Conservation (phyloP, 2,113 vertebrate genomes). For the Phrynosoma blainvillii region DNA sequence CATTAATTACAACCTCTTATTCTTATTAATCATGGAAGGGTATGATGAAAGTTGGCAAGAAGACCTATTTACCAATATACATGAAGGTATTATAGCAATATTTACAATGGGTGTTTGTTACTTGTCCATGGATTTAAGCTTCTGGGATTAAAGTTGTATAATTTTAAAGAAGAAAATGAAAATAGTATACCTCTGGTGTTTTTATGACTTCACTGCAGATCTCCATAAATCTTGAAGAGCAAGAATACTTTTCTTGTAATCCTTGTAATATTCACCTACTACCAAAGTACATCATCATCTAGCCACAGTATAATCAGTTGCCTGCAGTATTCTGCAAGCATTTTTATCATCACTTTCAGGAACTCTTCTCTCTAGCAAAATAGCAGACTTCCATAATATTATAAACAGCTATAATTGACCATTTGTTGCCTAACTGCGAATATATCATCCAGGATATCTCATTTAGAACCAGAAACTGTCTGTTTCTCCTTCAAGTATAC, state of each 20-base stretch:
- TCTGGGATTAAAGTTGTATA: neutral
- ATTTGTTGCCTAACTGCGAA: constrained; percentile 14
- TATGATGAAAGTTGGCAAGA: neutral
- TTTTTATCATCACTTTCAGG: neutral
- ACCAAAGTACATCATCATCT: neutral
- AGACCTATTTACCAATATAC: neutral
- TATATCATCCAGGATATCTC: neutral
- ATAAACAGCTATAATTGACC: constrained; percentile 8
- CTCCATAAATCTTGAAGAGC: neutral
- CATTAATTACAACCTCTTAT: too few species aligned
- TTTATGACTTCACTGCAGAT: neutral
- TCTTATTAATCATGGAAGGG: neutral
- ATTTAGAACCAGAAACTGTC: neutral
- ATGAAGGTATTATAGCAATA: neutral
- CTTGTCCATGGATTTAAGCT: neutral
- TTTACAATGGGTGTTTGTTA: neutral
- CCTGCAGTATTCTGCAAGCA: neutral
- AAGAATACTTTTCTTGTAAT: neutral
- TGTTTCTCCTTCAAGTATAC: neutral
- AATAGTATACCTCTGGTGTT: neutral
- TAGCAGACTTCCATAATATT: constrained; percentile 5
- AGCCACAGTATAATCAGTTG: neutral
- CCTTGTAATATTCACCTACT: neutral
- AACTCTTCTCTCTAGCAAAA: constrained; percentile 4
- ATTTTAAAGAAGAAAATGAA: neutral